Base-by-base conservation (phyloP, 2,888 invertebrate species). In the Andrena flavipes region DNA sequence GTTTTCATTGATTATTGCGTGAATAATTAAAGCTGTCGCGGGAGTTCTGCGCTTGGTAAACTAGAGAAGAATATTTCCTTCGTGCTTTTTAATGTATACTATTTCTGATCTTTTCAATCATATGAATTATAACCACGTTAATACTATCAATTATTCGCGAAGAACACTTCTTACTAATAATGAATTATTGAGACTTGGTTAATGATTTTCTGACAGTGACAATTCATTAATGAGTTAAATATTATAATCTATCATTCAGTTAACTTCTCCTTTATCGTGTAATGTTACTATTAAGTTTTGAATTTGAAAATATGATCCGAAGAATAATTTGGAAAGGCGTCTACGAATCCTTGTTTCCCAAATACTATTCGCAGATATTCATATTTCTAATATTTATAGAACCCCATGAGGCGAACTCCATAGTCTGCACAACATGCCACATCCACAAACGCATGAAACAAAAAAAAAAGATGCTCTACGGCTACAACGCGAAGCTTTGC, bases 1-100 rank as follows among this genome's bases (percentile, higher is more conserved):
- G 30, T 49, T 67, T 60, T 54, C 76, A 80, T 80, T 35, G 82
- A 82, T 82, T 49, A 68, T 67, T 33, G 8, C 23, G 72, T 65
- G 72, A 76, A 82, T 76, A 76, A 81, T 48, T n/a, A 49, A 82
- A 60, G 13, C 16, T 16, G 20, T 29, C 65, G 49, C 20, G 64
- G 26, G 42, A 33, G 35, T 26, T 29, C 8, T n/a, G 30, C 8
- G 7, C n/a, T 76, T n/a, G n/a, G 26, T 35, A 20, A 26, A 48
- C 35, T 26, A 23, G 5, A 68, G 30, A 60, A 69, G 35, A 23
- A 26, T 7, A 54, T 29, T 54, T 60, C 59, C 8, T 6, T 5
- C 3, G 16, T 6, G n/a, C 7, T 16, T 51, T 35, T 42, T 42
- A 13, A 10, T 26, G 8, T 73, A 0, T 4, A n/a, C 7, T 29